phyloP scores from a whole-genome alignment of 1,140 invertebrate genomes.

The Schlechtendalia chinensis region DNA sequence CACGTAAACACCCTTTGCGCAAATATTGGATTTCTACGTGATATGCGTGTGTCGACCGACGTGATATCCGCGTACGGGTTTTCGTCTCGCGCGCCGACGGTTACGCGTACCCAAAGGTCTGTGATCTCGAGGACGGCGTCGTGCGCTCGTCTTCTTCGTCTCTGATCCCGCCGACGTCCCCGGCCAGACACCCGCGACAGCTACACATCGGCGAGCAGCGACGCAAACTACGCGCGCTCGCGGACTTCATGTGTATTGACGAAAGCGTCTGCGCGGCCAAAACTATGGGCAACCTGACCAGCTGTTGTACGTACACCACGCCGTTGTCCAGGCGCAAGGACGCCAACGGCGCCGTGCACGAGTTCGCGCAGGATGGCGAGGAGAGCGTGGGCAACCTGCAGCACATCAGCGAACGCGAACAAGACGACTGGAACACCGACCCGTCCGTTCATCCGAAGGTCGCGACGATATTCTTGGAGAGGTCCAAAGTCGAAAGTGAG shows the following conservation, averaged over 20 bases:
- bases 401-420: constrained; percentile 96
- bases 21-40: neutral
- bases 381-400: constrained; percentile 86
- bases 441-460: constrained; percentile 94
- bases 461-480: constrained; percentile 92
- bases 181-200: too few species aligned
- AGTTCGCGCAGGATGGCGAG: constrained; percentile 71
- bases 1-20: neutral
- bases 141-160: too few species aligned
- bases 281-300: constrained; percentile 73
- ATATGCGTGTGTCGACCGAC: neutral
- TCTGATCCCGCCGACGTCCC: too few species aligned
- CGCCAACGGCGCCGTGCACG: constrained; percentile 62
- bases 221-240: too few species aligned
- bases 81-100: neutral
- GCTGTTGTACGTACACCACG: constrained; percentile 74
- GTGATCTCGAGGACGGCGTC: neutral
- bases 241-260: constrained; percentile 28
- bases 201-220: too few species aligned
- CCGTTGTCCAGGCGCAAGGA: constrained; percentile 61
- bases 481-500: constrained; percentile 87
- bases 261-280: neutral
- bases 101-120: neutral
- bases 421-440: constrained; percentile 90
- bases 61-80: too few species aligned